These are phyloP conservation scores for Pteromalus puparum DNA, from an alignment of 1,140 invertebrate genomes.

Conservation along the genomic window DNA sequence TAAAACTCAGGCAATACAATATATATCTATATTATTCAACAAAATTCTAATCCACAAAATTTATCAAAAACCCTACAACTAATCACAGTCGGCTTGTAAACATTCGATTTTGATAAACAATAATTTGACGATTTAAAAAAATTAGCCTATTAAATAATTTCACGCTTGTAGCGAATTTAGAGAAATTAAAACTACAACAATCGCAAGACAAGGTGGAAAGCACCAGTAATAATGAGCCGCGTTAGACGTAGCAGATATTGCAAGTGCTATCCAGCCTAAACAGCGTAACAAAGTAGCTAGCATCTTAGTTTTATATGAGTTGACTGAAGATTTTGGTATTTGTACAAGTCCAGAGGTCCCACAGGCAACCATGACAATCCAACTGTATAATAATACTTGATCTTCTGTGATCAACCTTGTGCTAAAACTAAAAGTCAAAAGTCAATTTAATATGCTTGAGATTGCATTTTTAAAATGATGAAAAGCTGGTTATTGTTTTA, in stretches of 20 bases:
- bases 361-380: constrained; percentile 67
- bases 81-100: constrained; percentile 37
- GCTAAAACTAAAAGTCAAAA: constrained; percentile 65
- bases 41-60: background rate
- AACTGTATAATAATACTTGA: constrained; percentile 64
- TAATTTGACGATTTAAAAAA: background rate
- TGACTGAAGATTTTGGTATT: constrained; percentile 60
- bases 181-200: constrained; percentile 55
- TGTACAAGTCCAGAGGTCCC: constrained; percentile 65
- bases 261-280: constrained; percentile 64
- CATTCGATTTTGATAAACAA: background rate
- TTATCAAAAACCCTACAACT: background rate
- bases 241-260: constrained; percentile 58
- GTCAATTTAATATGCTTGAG: constrained; percentile 12
- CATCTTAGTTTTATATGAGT: constrained; percentile 56
- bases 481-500: constrained; percentile 52
- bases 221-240: constrained; percentile 69
- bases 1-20: background rate
- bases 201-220: constrained; percentile 67
- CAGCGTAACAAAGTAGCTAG: constrained; percentile 63
- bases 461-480: background rate
- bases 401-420: constrained; percentile 69
- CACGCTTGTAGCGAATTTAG: constrained; percentile 54
- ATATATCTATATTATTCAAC: background rate
- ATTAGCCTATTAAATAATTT: constrained; percentile 4